Evolutionary conservation across 1,140 invertebrate genomes (phyloP).

Genomic region (Wasmannia auropunctata): DNA sequence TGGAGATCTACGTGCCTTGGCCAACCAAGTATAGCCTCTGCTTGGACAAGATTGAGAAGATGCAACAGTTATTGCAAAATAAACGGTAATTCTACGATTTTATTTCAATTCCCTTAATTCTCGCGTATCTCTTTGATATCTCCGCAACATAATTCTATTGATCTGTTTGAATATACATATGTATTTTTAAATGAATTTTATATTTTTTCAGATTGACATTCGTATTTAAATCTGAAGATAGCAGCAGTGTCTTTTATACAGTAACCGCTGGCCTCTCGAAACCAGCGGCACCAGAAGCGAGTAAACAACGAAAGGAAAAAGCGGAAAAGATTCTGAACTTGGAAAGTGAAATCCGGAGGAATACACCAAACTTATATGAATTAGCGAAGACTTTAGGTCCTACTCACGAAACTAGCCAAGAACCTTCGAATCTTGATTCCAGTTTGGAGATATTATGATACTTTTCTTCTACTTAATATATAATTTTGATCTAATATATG

Average conservation of each 20-base stretch:
- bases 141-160: background rate
- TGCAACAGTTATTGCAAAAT: conserved; percentile 75
- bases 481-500: conserved; percentile 15
- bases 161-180: background rate
- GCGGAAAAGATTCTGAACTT: conserved; percentile 76
- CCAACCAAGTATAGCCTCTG: conserved; percentile 75
- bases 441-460: conserved; percentile 46
- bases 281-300: conserved; percentile 77
- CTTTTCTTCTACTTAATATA: conserved; percentile 18
- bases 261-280: conserved; percentile 78
- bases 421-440: background rate
- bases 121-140: background rate
- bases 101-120: background rate
- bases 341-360: conserved; percentile 79
- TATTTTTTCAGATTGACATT: conserved; percentile 82
- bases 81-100: conserved; percentile 65
- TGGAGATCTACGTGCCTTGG: conserved; percentile 81
- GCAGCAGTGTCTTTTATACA: conserved; percentile 81
- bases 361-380: conserved; percentile 80
- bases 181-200: conserved; percentile 8
- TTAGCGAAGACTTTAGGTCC: conserved; percentile 74
- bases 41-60: conserved; percentile 79
- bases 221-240: conserved; percentile 82
- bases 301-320: conserved; percentile 73
- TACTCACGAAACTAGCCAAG: background rate